These are phyloP conservation scores for Megalurothrips usitatus DNA, from an alignment of 2,888 invertebrate species.

Conservation along the genomic window DNA sequence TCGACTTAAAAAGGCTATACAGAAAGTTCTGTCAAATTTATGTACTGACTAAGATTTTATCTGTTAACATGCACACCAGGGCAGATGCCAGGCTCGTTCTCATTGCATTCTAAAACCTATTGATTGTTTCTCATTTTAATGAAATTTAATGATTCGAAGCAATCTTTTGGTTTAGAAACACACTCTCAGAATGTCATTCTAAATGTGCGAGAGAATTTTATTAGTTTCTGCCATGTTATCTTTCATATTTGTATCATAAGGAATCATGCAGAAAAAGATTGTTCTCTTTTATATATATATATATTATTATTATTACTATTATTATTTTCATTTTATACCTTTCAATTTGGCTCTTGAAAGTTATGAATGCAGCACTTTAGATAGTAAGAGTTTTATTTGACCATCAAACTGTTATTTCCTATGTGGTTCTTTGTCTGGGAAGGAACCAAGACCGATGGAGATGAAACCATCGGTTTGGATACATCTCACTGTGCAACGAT, in stretches of 20 bases:
- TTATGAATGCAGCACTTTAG: conserved; percentile 20
- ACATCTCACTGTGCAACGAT: conserved; percentile 21
- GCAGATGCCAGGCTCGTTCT: conserved; percentile 1
- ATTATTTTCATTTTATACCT: background rate
- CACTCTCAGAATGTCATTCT: conserved; percentile 3
- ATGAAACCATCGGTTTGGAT: conserved; percentile 22
- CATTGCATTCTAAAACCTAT: background rate
- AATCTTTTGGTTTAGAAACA: background rate
- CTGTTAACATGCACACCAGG: conserved; percentile 7
- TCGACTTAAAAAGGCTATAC: background rate
- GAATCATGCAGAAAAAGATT: background rate
- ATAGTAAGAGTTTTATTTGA: conserved; percentile 8
- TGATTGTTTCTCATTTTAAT: conserved; percentile 1
- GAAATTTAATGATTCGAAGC: background rate
- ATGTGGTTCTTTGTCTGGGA: conserved; percentile 24
- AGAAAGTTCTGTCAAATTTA: conserved; percentile 1
- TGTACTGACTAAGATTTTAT: background rate
- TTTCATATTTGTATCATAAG: conserved; percentile 18
- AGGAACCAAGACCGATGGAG: conserved; percentile 25
- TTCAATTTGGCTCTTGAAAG: background rate
- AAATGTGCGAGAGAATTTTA: background rate
- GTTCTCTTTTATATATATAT: conserved; percentile 18
- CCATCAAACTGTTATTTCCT: conserved; percentile 1
- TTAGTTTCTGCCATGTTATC: conserved; percentile 14
- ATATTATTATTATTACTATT: background rate